Base-by-base conservation (phyloP, 92 coral and sea anemone species). In the Paragorgia papillata region DNA sequence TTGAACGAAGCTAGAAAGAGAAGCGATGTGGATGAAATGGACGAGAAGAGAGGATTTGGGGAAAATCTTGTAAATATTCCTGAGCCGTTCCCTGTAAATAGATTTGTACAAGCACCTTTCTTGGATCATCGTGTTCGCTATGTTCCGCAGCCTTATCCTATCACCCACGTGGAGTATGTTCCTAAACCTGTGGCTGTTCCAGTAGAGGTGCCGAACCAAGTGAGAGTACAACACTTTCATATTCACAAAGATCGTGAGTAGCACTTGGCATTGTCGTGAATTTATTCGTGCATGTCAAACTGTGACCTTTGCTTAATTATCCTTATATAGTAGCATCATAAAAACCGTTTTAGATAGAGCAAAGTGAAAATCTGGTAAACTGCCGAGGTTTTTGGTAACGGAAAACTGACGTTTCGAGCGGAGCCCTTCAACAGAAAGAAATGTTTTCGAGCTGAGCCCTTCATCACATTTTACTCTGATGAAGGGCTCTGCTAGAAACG, bases 101-200 rank as follows among this genome's bases (percentile, higher is more conserved):
- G 71, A 74, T 62, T 89, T 60, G 66, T 83, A 46, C 85, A 74
- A 58, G 74, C 56, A 26, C 84, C 88, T 1, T 20, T 90, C 29
- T 66, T 76, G n/a, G 48, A 83, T 43, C 97, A 85, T 10, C 93
- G 82, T 9, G 78, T 86, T 20, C 96, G 85, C 41, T 84, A 79
- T 62, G 82, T 90, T 3, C 97, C 97, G 21, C 87, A 90, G 81
- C 97, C 97, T n/a, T 93, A 71, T 58, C 97, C 97, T 14, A 94
- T 93, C 7, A 61, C 85, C 20, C 89, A 92, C 1, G 88, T 93
- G 19, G 86, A 83, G 51, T 92, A 88, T 44, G 87, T 90, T 13
- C 90, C 91, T 3, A 90, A 80, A 67, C 97, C 97, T 7, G 80
- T 90, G 10, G 92, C 96, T 1, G 80, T 90, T 3, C 93, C 96